phyloP scores from a whole-genome alignment of 1,140 invertebrate species.

The Apocrypta bakeri region DNA sequence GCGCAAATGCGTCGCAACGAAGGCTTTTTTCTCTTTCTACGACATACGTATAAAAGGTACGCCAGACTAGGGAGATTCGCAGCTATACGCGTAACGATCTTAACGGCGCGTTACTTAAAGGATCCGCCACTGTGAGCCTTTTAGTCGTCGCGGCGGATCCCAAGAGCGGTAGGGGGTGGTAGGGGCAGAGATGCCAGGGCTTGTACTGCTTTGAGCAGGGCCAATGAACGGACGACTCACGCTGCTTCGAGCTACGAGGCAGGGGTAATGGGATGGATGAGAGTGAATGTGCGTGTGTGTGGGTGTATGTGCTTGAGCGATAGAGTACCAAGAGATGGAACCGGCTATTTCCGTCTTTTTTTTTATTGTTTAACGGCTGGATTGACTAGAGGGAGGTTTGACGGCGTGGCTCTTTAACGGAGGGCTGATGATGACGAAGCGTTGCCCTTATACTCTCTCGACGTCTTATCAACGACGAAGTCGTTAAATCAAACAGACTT shows the following conservation, averaged over 20 bases:
- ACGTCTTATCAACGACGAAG: background rate
- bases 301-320: too few relatives aligned
- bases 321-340: background rate
- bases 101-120: slow-evolving; percentile 37
- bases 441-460: background rate
- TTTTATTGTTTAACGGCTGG: slow-evolving; percentile 22
- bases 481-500: background rate
- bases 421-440: background rate
- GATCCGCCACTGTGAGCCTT: slow-evolving; percentile 10
- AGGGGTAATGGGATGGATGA: slow-evolving; percentile 12
- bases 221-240: background rate
- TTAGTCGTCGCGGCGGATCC: slow-evolving; percentile 4
- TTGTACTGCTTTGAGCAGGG: background rate
- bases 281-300: background rate
- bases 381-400: background rate
- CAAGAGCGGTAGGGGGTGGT: background rate
- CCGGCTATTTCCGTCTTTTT: background rate
- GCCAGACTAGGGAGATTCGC: background rate
- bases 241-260: background rate
- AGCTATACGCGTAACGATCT: slow-evolving; percentile 37
- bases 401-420: background rate
- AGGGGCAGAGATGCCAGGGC: background rate
- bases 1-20: background rate
- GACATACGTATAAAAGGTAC: background rate
- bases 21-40: background rate